These are phyloP conservation scores for Myathropa florea DNA, from an alignment of 2,888 invertebrate species.

Conservation along the genomic window DNA sequence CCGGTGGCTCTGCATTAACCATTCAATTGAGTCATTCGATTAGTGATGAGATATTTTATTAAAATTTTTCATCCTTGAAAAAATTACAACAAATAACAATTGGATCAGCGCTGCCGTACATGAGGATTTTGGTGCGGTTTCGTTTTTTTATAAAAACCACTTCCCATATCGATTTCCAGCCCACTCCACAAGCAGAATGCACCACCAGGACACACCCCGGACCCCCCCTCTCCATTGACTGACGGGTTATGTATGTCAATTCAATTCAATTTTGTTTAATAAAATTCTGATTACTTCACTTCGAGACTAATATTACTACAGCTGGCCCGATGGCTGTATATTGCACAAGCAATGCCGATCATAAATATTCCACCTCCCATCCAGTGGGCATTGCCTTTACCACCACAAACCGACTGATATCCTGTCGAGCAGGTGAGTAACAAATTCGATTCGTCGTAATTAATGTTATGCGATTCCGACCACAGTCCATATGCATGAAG, in stretches of 20 bases:
- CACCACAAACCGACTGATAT: constrained; percentile 20
- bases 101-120: background rate
- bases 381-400: background rate
- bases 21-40: constrained; percentile 33
- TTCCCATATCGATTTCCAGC: constrained; percentile 46
- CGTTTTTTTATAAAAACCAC: constrained; percentile 15
- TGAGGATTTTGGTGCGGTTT: background rate
- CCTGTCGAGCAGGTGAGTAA: constrained; percentile 69
- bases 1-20: background rate
- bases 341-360: constrained; percentile 13
- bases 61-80: background rate
- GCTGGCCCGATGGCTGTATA: background rate
- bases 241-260: constrained; percentile 13
- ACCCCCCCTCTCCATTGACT: background rate
- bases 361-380: constrained; percentile 53
- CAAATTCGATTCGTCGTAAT: constrained; percentile 69
- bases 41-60: constrained; percentile 49
- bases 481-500: constrained; percentile 52
- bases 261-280: constrained; percentile 64
- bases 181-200: background rate
- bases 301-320: constrained; percentile 53
- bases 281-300: constrained; percentile 64
- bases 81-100: background rate
- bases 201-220: background rate
- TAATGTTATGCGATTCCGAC: constrained; percentile 67